Base-by-base conservation (phyloP, 1,140 invertebrate species). In the Penaeus indicus region DNA sequence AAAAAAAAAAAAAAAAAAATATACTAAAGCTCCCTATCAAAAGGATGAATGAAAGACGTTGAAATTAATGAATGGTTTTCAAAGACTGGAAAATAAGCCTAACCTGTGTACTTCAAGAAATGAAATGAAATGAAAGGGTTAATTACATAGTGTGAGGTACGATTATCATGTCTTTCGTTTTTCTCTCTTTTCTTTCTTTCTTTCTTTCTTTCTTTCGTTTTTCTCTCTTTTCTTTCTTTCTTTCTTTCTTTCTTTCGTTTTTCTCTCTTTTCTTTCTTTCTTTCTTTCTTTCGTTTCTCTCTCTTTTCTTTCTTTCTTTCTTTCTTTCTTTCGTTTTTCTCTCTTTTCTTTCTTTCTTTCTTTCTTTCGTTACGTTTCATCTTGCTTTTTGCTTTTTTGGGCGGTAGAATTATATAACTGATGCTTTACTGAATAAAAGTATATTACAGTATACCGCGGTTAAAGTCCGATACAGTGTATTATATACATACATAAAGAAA, bases 221-320 rank as follows among this genome's bases (percentile, higher is more conserved):
- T 32, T 32, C 42, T 38, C 32, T 38, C 32, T 38, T 27, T 5
- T 78, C 21, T 78, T 38, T 78, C 75, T 78, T 21, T 78, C 75
- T 78, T 38, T 78, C 75, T 78, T 38, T 78, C 75, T 78, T 38
- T 78, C 75, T 78, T 38, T 78, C 75, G 11, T 38, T 78, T 21
- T 78, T 38, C 32, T 4, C 32, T 38, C 32, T 21, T 78, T 38
- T 78, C 75, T 78, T 38, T 25, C 75, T 32, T 38, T 78, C 63
- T n/a, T 64, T 64, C 63, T 64, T n/a, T n/a, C n/a, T n/a, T n/a
- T 64, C 63, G 13, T 64, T n/a, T n/a, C 5, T 32, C 1, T 7
- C 2, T 77, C 19, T 81, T n/a, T 81, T 79, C 77, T 79, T 47
- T 79, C 77, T 79, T 47, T 79, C 77, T 79, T 47, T 38, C 21